Evolutionary conservation across 64 coral and sea anemone species (phyloP), one percentile per base, ranked within the genome.

Genomic region (Stichodactyla mertensii): DNA sequence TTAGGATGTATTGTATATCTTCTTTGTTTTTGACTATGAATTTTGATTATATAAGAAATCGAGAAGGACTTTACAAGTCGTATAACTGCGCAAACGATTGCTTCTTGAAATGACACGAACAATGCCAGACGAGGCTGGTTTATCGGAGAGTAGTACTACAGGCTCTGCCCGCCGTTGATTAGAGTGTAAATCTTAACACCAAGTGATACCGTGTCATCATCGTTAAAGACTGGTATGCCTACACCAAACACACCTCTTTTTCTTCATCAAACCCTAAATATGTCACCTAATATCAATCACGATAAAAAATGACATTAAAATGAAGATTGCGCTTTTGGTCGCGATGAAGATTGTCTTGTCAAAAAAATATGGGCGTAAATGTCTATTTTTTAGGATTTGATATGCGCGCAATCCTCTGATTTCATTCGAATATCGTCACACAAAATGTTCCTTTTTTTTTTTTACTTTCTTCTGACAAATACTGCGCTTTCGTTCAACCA

Each of bases 301-400:
- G 69, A 74, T 74, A 74, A 74, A 74, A 74, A 74, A 74, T 74
- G 69, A n/a, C 69, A 74, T 66, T 20, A 74, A 23, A 74, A 74
- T 9, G 4, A 4, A 13, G 69, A 74, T 74, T 31, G 27, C n/a
- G 4, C 27, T 74, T 31, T 74, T 26, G 24, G 69, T 27, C n/a
- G 20, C 7, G 20, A 69, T 20, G 9, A 69, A 23, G 4, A 9
- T 22, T 45, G 36, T 45, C 36, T 45, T 45, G 36, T 45, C 36
- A 45, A 45, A 45, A 45, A 45, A 66, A 66, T 19, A n/a, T 22
- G 62, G 62, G 69, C 69, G 24, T 27, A 11, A 12, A 13, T 74
- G 7, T n/a, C 64, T 69, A 9, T 0, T 74, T 74, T 74, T 74
- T 23, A 23, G 12, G 69, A 7, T 4, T 31, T 74, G 23, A 74